Percentiles rank a stretch among this genome's conserved stretches.
Evolutionary conservation across 2,113 vertebrate genomes (phyloP).

Genomic region (Desmodus rotundus): DNA sequence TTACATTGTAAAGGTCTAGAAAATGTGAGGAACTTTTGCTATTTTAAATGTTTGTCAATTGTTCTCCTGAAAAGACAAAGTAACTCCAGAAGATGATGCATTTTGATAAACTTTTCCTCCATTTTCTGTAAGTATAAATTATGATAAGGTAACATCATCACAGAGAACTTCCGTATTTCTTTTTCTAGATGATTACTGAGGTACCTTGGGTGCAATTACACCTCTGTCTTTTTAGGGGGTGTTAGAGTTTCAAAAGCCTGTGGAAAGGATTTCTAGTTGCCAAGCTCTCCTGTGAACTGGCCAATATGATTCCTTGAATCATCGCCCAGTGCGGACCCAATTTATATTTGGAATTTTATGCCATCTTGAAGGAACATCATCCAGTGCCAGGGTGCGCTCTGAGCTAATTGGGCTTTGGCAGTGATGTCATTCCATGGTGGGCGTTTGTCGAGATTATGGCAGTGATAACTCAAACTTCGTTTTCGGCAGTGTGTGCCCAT

Average conservation of each 20-base stretch:
- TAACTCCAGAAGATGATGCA: not conserved
- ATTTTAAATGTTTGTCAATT: slow-evolving; percentile 53
- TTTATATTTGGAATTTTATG: slow-evolving; percentile 75
- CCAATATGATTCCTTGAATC: slow-evolving; percentile 71
- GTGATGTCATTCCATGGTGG: slow-evolving; percentile 74
- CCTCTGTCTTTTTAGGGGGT: not conserved
- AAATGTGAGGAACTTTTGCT: slow-evolving; percentile 6
- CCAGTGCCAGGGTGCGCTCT: slow-evolving; percentile 73
- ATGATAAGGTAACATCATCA: not conserved
- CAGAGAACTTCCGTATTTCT: slow-evolving; percentile 27
- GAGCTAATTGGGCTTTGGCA: slow-evolving; percentile 78
- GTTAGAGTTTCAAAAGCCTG: slow-evolving; percentile 50
- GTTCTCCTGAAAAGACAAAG: slow-evolving; percentile 41
- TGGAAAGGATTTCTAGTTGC: slow-evolving; percentile 62
- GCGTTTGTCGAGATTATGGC: slow-evolving; percentile 71
- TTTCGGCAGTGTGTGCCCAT: slow-evolving; percentile 63
- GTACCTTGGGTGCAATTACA: slow-evolving; percentile 31
- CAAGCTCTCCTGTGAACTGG: slow-evolving; percentile 70
- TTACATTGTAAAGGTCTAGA: not conserved
- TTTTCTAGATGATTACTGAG: slow-evolving; percentile 14
- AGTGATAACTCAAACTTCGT: slow-evolving; percentile 52
- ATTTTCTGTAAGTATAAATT: not conserved
- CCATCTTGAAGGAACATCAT: slow-evolving; percentile 74
- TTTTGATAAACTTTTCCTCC: slow-evolving; percentile 42
- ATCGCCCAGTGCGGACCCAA: slow-evolving; percentile 67